Conservation (phyloP, 37 sponge, comb jelly and placozoan genomes). For the Halichondria panicea region DNA sequence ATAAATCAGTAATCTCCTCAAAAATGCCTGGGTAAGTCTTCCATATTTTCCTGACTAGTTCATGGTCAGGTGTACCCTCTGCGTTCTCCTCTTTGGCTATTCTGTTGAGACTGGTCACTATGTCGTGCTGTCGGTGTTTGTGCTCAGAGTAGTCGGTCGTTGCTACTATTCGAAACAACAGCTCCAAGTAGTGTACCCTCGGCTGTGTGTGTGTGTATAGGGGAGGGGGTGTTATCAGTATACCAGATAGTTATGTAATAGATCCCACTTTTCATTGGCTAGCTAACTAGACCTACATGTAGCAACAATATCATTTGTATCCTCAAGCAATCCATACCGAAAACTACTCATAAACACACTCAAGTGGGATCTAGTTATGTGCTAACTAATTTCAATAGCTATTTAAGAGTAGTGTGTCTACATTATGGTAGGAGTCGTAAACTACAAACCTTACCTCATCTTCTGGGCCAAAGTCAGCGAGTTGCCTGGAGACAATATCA, state of each 20-base stretch:
- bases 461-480: constrained; percentile 65
- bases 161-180: constrained; percentile 54
- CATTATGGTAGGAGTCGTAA: too few species aligned
- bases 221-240: too few species aligned
- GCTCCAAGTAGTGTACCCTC: constrained; percentile 66
- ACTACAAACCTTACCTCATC: constrained; percentile 50
- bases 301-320: too few species aligned
- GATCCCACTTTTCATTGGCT: too few species aligned
- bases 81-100: constrained; percentile 55
- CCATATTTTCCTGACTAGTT: constrained; percentile 52
- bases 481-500: constrained; percentile 77
- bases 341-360: too few species aligned
- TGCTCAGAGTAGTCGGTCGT: constrained; percentile 71
- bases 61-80: constrained; percentile 39
- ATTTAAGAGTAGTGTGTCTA: too few species aligned
- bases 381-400: too few species aligned
- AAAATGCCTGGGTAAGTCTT: constrained; percentile 44
- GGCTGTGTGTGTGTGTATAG: constrained; percentile 30
- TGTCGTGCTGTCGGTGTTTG: constrained; percentile 42
- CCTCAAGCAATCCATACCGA: too few species aligned
- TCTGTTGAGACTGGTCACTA: constrained; percentile 48
- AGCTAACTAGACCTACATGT: too few species aligned
- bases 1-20: constrained; percentile 30
- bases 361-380: too few species aligned
- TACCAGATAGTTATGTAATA: too few species aligned